Base-by-base conservation (phyloP, 1,140 invertebrate genomes). In the Pseudomyrmex pallidus region DNA sequence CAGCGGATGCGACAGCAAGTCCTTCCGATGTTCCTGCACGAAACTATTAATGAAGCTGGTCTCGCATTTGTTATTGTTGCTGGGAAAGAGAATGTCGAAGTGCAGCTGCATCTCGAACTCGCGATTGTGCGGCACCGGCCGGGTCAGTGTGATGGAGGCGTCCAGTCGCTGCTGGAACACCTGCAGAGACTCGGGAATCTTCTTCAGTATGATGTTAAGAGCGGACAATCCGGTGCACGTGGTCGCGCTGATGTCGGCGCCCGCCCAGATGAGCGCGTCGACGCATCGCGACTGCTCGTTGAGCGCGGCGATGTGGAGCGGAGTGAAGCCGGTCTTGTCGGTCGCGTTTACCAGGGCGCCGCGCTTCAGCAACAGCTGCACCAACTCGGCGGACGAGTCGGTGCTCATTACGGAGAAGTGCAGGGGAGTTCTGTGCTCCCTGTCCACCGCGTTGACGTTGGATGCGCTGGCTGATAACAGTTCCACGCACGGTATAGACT, bases 321-420 rank as follows among this genome's bases (percentile, higher is more conserved):
- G 95, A 1, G 96, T 96, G 84, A 96, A 96, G 2, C 96, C 96
- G 56, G 96, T 95, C 72, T 95, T 95, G 86, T 97, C 96, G 57
- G 95, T 95, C 12, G 95, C 94, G 82, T 96, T 96, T 2, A 95
- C 93, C 63, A 93, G 85, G 0, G 95, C 95, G 22, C 95, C 95
- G 87, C 95, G 94, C 82, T 95, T 95, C 15, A 96, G 88, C 7
- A 96, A 85, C 82, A 95, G 90, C 48, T 95, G 95, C 4, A 96
- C 95, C 1, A 96, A 93, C 76, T 95, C 95, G 67, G 93, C 92
- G 0, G 95, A 94, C 8, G 94, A 94, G 13, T 93, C 91, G 0
- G 94, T 94, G 62, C 93, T 94, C 90, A 94, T 95, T 0, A 96
- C 95, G 7, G 95, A 95, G n/a, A 95, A 95, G 83, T 96, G 96